A percentile compares a stretch with the other conserved stretches of the same genome.
phyloP scores from a whole-genome alignment of 2,888 invertebrate genomes.

The Drosophila merina region DNA sequence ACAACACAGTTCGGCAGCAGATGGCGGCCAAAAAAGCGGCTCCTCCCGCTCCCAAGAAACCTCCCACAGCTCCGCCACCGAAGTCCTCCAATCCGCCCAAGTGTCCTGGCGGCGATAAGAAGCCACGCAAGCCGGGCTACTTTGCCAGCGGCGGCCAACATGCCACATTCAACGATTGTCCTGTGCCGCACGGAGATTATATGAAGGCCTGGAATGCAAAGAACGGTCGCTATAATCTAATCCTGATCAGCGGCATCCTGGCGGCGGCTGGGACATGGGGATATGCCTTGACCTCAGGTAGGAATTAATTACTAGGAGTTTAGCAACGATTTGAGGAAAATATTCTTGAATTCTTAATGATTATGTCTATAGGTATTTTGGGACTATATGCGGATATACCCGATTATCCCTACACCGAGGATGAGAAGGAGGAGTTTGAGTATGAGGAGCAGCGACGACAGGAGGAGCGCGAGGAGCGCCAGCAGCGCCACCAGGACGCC shows the following conservation, averaged over 20 bases:
- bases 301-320: neutral
- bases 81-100: constrained; percentile 23
- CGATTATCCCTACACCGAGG: constrained; percentile 64
- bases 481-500: constrained; percentile 40
- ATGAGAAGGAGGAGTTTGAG: constrained; percentile 59
- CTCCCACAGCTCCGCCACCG: neutral
- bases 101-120: constrained; percentile 17
- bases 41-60: constrained; percentile 28
- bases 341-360: neutral
- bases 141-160: constrained; percentile 64
- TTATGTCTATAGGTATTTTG: constrained; percentile 11
- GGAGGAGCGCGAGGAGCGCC: constrained; percentile 49
- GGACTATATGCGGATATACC: constrained; percentile 36
- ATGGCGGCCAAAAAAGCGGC: constrained; percentile 22
- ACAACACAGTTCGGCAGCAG: constrained; percentile 16
- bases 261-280: constrained; percentile 41
- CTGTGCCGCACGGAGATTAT: constrained; percentile 59
- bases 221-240: constrained; percentile 58
- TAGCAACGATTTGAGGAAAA: too few relatives aligned
- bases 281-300: constrained; percentile 13
- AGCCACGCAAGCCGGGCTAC: constrained; percentile 35
- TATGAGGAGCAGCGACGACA: constrained; percentile 53
- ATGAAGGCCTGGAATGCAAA: constrained; percentile 49
- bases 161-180: constrained; percentile 57
- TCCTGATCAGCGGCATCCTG: constrained; percentile 45